Evolutionary conservation across 2,797 vertebrate species (phyloP), one percentile per base, ranked within the genome.

Genomic region (Moxostoma hubbsi): DNA sequence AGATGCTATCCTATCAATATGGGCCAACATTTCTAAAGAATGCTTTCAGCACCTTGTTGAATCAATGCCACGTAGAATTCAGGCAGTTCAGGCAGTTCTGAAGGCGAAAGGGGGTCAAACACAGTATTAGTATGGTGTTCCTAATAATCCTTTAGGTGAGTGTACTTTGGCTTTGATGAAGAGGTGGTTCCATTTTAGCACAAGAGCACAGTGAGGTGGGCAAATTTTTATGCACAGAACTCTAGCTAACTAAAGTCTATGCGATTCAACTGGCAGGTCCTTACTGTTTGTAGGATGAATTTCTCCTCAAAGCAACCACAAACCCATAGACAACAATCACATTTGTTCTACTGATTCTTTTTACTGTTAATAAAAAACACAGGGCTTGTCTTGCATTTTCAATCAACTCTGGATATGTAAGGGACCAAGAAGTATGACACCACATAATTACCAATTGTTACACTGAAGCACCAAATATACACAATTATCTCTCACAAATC

Each of bases 81-180:
- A n/a, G n/a, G n/a, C n/a, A n/a, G n/a, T n/a, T n/a, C n/a, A n/a
- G n/a, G n/a, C n/a, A n/a, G n/a, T n/a, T n/a, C n/a, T n/a, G n/a
- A n/a, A n/a, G n/a, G n/a, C n/a, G n/a, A n/a, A n/a, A n/a, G n/a
- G n/a, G n/a, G n/a, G n/a, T n/a, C n/a, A n/a, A n/a, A n/a, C n/a
- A n/a, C n/a, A n/a, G n/a, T n/a, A n/a, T n/a, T n/a, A n/a, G n/a
- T n/a, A n/a, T n/a, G n/a, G n/a, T n/a, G n/a, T n/a, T n/a, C n/a
- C n/a, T n/a, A n/a, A n/a, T n/a, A n/a, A n/a, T n/a, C n/a, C n/a
- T n/a, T n/a, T n/a, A n/a, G n/a, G n/a, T n/a, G n/a, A n/a, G n/a
- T n/a, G n/a, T n/a, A 77, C 86, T 82, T 87, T 79, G 71, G 75
- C 69, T 83, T 73, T 87, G 83, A 88, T 87, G 80, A 85, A 85